Evolutionary conservation across 2,888 invertebrate species (phyloP).

Genomic region (Archips xylosteana): DNA sequence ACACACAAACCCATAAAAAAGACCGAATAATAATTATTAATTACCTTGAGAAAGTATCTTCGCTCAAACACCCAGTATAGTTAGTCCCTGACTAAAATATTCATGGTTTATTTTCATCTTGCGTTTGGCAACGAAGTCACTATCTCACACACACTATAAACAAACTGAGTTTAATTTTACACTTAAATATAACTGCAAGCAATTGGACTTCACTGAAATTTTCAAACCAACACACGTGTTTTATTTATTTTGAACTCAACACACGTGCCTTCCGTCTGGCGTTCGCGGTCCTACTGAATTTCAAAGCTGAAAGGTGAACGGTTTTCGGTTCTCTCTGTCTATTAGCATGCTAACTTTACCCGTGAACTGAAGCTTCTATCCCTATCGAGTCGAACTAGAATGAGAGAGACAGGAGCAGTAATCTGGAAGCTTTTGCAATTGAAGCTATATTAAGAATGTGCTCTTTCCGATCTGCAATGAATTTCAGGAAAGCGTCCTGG

Average conservation of each 20-base stretch:
- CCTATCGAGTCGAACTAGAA: neutral
- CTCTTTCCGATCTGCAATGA: constrained; percentile 5
- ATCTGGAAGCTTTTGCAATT: neutral
- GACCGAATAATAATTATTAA: constrained; percentile 9
- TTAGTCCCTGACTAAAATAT: constrained; percentile 63
- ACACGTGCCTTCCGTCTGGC: constrained; percentile 40
- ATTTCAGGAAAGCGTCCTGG: neutral
- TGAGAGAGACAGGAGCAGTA: neutral
- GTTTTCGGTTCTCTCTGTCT: constrained; percentile 12
- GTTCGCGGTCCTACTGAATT: constrained; percentile 53
- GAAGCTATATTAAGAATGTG: constrained; percentile 6
- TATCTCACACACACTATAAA: constrained; percentile 36
- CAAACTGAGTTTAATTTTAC: neutral
- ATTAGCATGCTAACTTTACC: constrained; percentile 3
- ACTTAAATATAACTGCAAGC: constrained; percentile 8
- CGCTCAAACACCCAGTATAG: constrained; percentile 44
- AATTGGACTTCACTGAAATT: constrained; percentile 20
- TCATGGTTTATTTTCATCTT: constrained; percentile 62
- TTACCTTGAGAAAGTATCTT: constrained; percentile 31
- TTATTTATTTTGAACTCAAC: constrained; percentile 36
- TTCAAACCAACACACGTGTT: constrained; percentile 49
- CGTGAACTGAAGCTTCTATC: constrained; percentile 5
- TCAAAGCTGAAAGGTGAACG: constrained; percentile 48
- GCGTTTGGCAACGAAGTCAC: constrained; percentile 58
- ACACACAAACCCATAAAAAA: neutral